Evolutionary conservation across 2,797 vertebrate genomes (phyloP).

Genomic region (Coilia nasus): DNA sequence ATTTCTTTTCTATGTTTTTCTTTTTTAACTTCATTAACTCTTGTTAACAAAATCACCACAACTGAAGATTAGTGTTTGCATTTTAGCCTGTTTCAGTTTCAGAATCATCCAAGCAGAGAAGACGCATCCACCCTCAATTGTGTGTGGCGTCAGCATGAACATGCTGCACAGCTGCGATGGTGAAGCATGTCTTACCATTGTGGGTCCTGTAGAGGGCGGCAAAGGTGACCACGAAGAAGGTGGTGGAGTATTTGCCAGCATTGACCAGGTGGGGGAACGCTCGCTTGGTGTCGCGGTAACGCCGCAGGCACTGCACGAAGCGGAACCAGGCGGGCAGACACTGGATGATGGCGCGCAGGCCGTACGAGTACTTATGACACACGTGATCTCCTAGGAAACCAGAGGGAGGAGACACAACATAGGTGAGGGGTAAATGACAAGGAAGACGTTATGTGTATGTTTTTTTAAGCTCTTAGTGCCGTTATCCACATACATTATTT

Average conservation of each 20-base stretch:
- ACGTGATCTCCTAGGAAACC: constrained; percentile 71
- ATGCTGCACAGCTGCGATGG: neutral
- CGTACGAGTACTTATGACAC: constrained; percentile 92
- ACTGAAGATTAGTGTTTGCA: too few relatives aligned
- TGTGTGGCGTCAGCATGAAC: neutral
- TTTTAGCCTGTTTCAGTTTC: too few relatives aligned
- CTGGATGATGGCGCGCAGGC: constrained; percentile 93
- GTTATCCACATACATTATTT: too few relatives aligned
- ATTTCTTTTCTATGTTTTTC: too few relatives aligned
- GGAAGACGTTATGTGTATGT: neutral
- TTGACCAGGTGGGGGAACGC: constrained; percentile 97
- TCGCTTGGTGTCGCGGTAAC: constrained; percentile 94
- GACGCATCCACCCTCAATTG: too few relatives aligned
- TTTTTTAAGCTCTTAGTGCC: neutral
- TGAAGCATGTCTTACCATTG: constrained; percentile 77
- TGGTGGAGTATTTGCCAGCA: constrained; percentile 97
- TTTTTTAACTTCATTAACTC: too few relatives aligned
- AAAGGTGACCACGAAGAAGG: constrained; percentile 97
- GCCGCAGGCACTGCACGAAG: constrained; percentile 96
- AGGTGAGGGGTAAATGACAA: neutral
- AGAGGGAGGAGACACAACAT: neutral
- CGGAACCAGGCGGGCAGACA: constrained; percentile 97
- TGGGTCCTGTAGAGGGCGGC: constrained; percentile 93
- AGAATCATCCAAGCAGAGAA: too few relatives aligned
- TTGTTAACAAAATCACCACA: too few relatives aligned